These are phyloP conservation scores for Ladona fulva DNA, from an alignment of 1,140 invertebrate species.

Conservation along the genomic window DNA sequence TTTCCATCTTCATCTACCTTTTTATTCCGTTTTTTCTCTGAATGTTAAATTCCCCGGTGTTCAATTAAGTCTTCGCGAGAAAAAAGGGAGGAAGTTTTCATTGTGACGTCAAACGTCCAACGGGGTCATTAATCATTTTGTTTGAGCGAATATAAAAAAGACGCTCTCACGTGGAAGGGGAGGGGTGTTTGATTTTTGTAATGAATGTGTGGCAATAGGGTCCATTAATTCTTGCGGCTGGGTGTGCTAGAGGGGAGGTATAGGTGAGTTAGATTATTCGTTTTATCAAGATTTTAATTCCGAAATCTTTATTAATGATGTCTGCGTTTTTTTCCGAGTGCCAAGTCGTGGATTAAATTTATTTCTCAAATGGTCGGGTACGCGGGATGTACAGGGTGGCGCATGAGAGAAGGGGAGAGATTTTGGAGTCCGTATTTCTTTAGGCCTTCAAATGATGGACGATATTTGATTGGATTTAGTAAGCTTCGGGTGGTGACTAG, in stretches of 20 bases:
- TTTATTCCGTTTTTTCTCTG: too few species aligned
- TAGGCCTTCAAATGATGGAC: too few species aligned
- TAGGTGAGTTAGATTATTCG: not conserved
- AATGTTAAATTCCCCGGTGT: not conserved
- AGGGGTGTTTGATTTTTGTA: conserved; percentile 6
- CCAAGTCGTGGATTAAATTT: not conserved
- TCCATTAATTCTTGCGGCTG: not conserved
- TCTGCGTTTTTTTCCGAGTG: not conserved
- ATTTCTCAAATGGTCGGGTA: not conserved
- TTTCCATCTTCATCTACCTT: too few species aligned
- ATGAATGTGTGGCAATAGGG: not conserved
- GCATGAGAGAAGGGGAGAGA: too few species aligned
- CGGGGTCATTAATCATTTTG: not conserved
- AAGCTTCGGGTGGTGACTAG: too few species aligned
- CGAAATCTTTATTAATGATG: conserved; percentile 3
- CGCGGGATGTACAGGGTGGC: too few species aligned
- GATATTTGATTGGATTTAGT: too few species aligned
- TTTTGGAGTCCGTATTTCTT: too few species aligned
- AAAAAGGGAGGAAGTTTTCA: not conserved
- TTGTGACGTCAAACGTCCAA: not conserved
- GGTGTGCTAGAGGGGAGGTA: not conserved
- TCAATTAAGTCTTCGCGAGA: not conserved
- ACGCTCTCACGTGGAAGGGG: not conserved
- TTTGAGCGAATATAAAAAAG: not conserved
- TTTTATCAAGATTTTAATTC: not conserved